A percentile compares a stretch with the other conserved stretches of the same genome.
phyloP scores from a whole-genome alignment of 2,888 invertebrate genomes.

The Morpho helenor region DNA sequence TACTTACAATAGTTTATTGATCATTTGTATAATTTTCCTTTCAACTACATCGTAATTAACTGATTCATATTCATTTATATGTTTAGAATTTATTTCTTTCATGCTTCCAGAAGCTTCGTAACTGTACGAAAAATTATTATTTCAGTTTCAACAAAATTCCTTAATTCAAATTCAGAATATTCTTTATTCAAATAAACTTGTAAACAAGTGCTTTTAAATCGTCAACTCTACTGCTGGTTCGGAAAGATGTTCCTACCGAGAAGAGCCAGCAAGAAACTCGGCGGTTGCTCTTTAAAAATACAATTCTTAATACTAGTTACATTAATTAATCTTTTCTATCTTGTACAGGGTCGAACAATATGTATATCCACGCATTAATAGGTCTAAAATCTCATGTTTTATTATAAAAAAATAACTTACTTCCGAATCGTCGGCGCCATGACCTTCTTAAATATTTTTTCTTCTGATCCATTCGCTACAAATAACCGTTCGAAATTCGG shows the following conservation, averaged over 20 bases:
- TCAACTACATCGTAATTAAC: conserved; percentile 19
- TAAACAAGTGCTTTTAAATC: too few species aligned
- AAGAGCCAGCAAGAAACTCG: too few species aligned
- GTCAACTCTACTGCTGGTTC: too few species aligned
- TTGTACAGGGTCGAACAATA: too few species aligned
- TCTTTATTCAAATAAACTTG: too few species aligned
- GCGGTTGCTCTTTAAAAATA: too few species aligned
- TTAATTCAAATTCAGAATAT: too few species aligned
- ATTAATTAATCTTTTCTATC: too few species aligned
- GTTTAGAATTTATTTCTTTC: not conserved
- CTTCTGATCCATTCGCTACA: conserved; percentile 26
- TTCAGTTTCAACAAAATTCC: too few species aligned
- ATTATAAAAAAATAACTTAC: not conserved
- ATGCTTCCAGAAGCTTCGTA: too few species aligned
- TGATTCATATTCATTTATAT: not conserved
- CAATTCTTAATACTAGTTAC: not conserved
- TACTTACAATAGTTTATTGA: conserved; percentile 46
- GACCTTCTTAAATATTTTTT: conserved; percentile 15
- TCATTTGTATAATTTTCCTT: conserved; percentile 31
- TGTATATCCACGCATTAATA: not conserved
- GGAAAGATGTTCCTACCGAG: too few species aligned
- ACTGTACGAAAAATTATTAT: too few species aligned
- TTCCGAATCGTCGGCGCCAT: conserved; percentile 21
- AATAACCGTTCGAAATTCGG: conserved; percentile 35
- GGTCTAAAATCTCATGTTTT: conserved; percentile 1